Evolutionary conservation across 2,797 vertebrate species (phyloP).

Genomic region (Hippopotamyrus pictus): DNA sequence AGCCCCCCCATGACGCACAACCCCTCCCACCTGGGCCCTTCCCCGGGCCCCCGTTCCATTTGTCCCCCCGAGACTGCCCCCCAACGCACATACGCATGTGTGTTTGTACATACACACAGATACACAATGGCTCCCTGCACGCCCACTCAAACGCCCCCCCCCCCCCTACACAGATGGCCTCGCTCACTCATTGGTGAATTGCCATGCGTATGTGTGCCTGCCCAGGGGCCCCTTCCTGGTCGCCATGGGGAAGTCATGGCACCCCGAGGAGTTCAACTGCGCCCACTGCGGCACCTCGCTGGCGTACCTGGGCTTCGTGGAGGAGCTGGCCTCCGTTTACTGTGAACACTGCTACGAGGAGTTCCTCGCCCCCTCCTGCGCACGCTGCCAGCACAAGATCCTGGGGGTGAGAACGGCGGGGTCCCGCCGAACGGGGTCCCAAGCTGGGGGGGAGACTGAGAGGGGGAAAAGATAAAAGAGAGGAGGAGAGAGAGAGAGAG

Average conservation of each 20-base stretch:
- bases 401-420: constrained; percentile 74
- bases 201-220: background rate
- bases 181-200: background rate
- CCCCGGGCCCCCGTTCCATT: background rate
- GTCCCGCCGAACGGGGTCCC: background rate
- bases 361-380: constrained; percentile 86
- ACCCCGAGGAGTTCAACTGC: constrained; percentile 93
- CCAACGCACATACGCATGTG: background rate
- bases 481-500: background rate
- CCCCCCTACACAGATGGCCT: background rate
- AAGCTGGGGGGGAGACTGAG: background rate
- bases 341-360: constrained; percentile 89
- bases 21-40: background rate
- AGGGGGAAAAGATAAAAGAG: too few species aligned
- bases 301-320: constrained; percentile 86
- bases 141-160: background rate
- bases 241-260: constrained; percentile 95
- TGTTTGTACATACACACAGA: background rate
- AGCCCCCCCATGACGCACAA: background rate
- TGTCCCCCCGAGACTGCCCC: background rate
- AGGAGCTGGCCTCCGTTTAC: constrained; percentile 82
- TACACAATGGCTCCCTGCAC: background rate
- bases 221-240: constrained; percentile 89
- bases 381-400: constrained; percentile 83
- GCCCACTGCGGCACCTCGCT: constrained; percentile 82